Base-by-base conservation (phyloP, 2,888 invertebrate genomes). In the Lasius fuliginosus region DNA sequence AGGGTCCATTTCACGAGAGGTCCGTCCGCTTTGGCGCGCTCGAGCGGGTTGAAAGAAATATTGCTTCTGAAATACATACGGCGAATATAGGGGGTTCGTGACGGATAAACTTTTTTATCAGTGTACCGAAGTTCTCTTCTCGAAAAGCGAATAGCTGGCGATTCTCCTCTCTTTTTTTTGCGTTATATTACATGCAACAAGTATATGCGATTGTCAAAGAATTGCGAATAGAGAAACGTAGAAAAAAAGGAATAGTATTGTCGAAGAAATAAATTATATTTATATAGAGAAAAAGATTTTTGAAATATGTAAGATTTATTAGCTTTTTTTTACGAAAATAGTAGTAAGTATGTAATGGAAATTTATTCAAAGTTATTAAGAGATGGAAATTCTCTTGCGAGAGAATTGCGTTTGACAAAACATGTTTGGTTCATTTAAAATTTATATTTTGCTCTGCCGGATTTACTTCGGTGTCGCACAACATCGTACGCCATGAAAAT, bases 21-120 rank as follows among this genome's bases (percentile, higher is more conserved):
- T 83, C 82, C 86, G 69, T 89, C 53, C 53, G 36, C 82, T 82
- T 68, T 49, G 82, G 42, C 36, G 58, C 58, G 64, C 69, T 73
- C 60, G 60, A 73, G 46, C 79, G 71, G 60, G 73, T 81, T 81
- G 73, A 71, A 36, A 71, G 23, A 81, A 73, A 81, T 49, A 81
- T 73, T n/a, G 46, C 36, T 49, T 73, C 49, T 73, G 73, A 81
- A 82, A 82, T 82, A 77, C 56, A 65, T 40, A 65, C 27, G 49
- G 65, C 53, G 53, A 62, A 62, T 42, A 64, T 49, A 12, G 12
- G 27, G 40, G 36, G 9, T 60, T 46, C 60, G 46, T 27, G 49
- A 49, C 49, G 46, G 12, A 62, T 27, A 49, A 60, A 81, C 18
- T 73, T 71, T 73, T 71, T 81, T 60, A 81, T 81, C 49, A 36